A percentile compares a stretch with the other conserved stretches of the same genome.
Conservation (phyloP, 2,888 invertebrate genomes). For the Calameuta pallipes region DNA sequence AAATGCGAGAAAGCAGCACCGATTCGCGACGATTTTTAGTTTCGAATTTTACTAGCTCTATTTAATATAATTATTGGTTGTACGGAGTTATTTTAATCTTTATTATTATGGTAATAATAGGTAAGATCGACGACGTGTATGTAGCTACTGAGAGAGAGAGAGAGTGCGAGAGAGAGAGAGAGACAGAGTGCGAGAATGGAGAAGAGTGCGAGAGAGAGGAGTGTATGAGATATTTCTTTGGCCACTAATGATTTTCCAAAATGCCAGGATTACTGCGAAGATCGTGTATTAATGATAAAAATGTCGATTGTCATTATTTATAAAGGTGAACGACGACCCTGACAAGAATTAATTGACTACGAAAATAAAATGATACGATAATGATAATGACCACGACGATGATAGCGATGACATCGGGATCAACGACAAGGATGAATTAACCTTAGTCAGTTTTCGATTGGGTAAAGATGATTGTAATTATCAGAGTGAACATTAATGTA, state of each 20-base stretch:
- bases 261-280: neutral
- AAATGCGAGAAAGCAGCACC: conserved; percentile 18
- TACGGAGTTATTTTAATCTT: conserved; percentile 30
- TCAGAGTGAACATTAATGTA: conserved; percentile 56
- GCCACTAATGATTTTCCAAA: too few relatives aligned
- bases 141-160: neutral
- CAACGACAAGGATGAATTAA: neutral
- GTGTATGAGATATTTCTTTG: too few relatives aligned
- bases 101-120: neutral
- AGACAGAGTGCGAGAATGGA: conserved; percentile 10
- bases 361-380: conserved; percentile 15
- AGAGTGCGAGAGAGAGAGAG: neutral
- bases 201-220: too few relatives aligned
- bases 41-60: conserved; percentile 8
- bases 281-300: neutral
- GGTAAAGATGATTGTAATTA: conserved; percentile 46
- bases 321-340: too few relatives aligned
- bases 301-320: neutral
- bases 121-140: neutral
- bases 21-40: conserved; percentile 19
- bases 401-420: conserved; percentile 22
- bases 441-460: conserved; percentile 6
- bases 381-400: conserved; percentile 25
- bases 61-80: conserved; percentile 41
- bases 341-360: too few relatives aligned